A percentile compares a stretch with the other conserved stretches of the same genome.
These are phyloP conservation scores for Thymallus thymallus DNA, from an alignment of 2,113 vertebrate genomes.

Conservation along the genomic window DNA sequence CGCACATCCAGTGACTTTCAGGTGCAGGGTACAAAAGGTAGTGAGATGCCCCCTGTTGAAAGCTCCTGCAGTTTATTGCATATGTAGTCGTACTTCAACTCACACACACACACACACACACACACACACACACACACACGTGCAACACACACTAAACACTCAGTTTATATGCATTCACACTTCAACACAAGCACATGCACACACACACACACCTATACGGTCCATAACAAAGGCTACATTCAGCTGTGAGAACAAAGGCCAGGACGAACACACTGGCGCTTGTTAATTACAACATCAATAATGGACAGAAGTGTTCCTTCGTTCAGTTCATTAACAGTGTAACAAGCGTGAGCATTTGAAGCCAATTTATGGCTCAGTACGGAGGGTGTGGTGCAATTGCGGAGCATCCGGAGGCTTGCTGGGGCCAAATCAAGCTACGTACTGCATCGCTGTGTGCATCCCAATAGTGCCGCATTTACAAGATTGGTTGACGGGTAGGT, in stretches of 20 bases:
- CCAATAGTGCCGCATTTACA: too few relatives aligned
- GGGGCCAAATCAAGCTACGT: too few relatives aligned
- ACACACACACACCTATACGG: not conserved
- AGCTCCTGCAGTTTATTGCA: too few relatives aligned
- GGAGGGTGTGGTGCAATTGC: too few relatives aligned
- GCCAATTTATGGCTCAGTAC: too few relatives aligned
- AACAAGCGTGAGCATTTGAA: too few relatives aligned
- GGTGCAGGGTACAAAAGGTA: too few relatives aligned
- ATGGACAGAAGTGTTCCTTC: not conserved
- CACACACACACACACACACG: not conserved
- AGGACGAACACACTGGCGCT: not conserved
- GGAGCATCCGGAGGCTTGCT: too few relatives aligned
- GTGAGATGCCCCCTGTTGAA: too few relatives aligned
- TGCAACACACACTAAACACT: not conserved
- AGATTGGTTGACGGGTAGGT: too few relatives aligned
- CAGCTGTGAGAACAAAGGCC: not conserved
- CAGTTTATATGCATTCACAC: not conserved
- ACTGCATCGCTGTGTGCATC: too few relatives aligned
- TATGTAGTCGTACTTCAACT: not conserved
- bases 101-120: conserved; percentile 1
- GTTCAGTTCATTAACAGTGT: not conserved
- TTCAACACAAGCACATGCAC: not conserved
- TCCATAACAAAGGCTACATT: not conserved
- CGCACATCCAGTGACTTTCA: too few relatives aligned
- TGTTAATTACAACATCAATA: not conserved